Base-by-base conservation (phyloP, 2,888 invertebrate genomes). In the Enchytraeus crypticus region DNA sequence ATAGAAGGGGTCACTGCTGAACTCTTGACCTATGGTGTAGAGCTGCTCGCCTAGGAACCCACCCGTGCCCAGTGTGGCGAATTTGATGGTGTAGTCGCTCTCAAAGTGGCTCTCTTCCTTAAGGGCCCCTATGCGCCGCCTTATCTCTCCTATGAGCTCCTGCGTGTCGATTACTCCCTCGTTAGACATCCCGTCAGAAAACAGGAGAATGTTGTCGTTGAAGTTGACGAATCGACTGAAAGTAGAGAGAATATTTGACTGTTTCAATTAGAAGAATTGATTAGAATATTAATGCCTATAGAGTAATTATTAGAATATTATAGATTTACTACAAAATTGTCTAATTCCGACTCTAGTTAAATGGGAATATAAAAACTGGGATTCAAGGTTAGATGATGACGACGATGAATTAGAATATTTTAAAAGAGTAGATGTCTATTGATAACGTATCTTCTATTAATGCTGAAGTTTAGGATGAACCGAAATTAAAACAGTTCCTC, bases 181-280 rank as follows among this genome's bases (percentile, higher is more conserved):
- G 65, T 74, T 75, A n/a, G 74, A 69, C 60, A 73, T 73, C 0
- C 75, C 75, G 58, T 75, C 75, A 3, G 74, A 72, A 59, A 75
- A 73, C 8, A 75, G 66, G 26, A 74, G 64, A 49, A 75, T 73
- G 56, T 72, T 70, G 67, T 74, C 69, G 58, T 69, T 67, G 55
- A 60, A 68, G 53, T 63, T 63, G n/a, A n/a, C n/a, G n/a, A n/a
- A n/a, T 8, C 66, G 66, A 51, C 65, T 67, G 59, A 8, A 59
- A 64, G 14, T 33, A n/a, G 5, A 57, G 29, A 11, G 27, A 1
- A 55, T 21, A 23, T 8, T 23, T 38, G 5, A 55, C 34, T 26
- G 53, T n/a, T 29, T n/a, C n/a, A n/a, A n/a, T n/a, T n/a, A n/a
- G n/a, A n/a, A n/a, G n/a, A n/a, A n/a, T n/a, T n/a, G n/a, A n/a